These are phyloP conservation scores for Criorhina ranunculi DNA, from an alignment of 2,888 invertebrate genomes.

Conservation along the genomic window DNA sequence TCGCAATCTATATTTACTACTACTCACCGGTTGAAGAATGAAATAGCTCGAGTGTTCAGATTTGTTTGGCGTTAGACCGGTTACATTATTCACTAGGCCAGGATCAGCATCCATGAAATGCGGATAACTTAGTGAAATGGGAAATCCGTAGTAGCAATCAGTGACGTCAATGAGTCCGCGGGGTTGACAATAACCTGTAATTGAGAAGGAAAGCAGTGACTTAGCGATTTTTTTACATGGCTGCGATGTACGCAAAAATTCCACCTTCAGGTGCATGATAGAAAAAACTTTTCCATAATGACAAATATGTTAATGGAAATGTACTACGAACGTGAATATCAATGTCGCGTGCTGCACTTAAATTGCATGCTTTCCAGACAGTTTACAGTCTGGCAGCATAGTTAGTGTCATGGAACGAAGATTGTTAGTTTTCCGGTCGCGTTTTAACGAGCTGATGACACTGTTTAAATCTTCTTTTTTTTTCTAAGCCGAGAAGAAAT, in stretches of 20 bases:
- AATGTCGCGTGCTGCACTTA: conserved; percentile 53
- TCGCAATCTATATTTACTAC: neutral
- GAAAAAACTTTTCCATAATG: conserved; percentile 42
- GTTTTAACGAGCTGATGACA: conserved; percentile 25
- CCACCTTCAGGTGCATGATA: neutral
- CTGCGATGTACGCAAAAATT: conserved; percentile 22
- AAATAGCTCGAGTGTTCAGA: conserved; percentile 89
- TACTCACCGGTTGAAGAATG: conserved; percentile 91
- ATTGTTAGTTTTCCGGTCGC: conserved; percentile 40
- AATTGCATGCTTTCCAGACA: conserved; percentile 17
- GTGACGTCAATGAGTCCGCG: conserved; percentile 92
- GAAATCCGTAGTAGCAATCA: conserved; percentile 95
- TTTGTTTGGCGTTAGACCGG: conserved; percentile 88
- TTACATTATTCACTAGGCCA: conserved; percentile 87
- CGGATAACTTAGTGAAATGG: conserved; percentile 94
- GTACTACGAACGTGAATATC: conserved; percentile 41
- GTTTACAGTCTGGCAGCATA: conserved; percentile 8
- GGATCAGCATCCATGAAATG: conserved; percentile 92
- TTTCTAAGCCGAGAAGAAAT: conserved; percentile 32
- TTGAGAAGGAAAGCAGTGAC: conserved; percentile 43
- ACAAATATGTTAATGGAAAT: conserved; percentile 49
- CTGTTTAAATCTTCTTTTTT: conserved; percentile 31
- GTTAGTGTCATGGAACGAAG: conserved; percentile 32
- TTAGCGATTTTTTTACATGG: conserved; percentile 2
- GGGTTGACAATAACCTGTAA: conserved; percentile 88